Evolutionary conservation across 2,888 invertebrate genomes (phyloP), one percentile per base, ranked within the genome.

Genomic region (Yponomeuta evonymella): DNA sequence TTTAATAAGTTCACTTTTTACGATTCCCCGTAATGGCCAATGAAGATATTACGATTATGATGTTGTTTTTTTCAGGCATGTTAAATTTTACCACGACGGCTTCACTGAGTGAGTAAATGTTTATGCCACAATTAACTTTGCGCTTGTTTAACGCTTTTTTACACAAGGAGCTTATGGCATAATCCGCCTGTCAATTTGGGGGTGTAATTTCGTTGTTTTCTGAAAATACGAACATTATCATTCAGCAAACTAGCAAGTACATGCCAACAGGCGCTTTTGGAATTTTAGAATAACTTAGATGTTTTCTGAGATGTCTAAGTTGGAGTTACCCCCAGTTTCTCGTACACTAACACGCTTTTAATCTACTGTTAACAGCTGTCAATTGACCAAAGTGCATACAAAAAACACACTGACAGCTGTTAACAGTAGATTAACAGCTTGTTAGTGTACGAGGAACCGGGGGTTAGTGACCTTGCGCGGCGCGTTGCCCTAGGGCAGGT

Each of bases 1-100:
- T 67, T 67, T 67, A 67, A 67, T 67, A 67, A 67, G 67, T 67
- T 67, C 67, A 23, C 43, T 48, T 67, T 65, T 67, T 67, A 67
- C 67, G 67, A 48, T 43, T 67, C 48, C 4, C 12, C 23, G 43
- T 67, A 67, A 67, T 48, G 67, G 67, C 15, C 67, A 67, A 67
- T 67, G 67, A 67, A 67, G 48, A 43, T 67, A 67, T 65, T 65
- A 65, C 33, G 65, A 65, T 65, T 29, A 67, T 48, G 48, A 67
- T 11, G 43, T 67, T 67, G 67, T 67, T 67, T 67, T 67, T 67
- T 43, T n/a, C 65, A 1, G 12, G 12, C 30, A 65, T 30, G 29
- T 65, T 11, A 33, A 30, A 65, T 30, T 65, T 58, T 58, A 58
- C 51, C 15, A 15, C 51, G 15, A 58, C 15, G 51, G 51, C 51